Conservation (phyloP, 2,797 vertebrate species). For the Sebastes itinus region DNA sequence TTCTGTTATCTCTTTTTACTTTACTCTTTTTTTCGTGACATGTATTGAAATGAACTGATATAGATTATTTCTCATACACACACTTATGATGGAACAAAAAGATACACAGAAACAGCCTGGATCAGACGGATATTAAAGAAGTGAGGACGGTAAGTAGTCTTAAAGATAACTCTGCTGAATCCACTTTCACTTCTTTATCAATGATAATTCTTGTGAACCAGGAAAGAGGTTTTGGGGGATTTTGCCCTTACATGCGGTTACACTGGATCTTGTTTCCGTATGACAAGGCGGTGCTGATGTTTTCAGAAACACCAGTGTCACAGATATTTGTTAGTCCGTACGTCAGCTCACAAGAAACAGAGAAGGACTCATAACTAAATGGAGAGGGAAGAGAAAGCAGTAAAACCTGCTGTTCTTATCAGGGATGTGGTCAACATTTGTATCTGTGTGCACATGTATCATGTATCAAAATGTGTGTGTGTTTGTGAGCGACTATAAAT, state of each 20-base stretch:
- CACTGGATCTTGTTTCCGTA: slow-evolving; percentile 74
- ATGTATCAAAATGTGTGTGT: neutral
- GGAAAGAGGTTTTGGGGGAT: neutral
- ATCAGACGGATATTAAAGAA: neutral
- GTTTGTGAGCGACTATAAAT: neutral
- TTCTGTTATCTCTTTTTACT: too few relatives aligned
- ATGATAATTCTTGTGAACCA: neutral
- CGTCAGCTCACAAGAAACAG: slow-evolving; percentile 74
- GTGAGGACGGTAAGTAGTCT: neutral
- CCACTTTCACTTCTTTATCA: neutral
- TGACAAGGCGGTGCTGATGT: slow-evolving; percentile 77
- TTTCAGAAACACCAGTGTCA: slow-evolving; percentile 69
- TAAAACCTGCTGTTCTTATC: neutral
- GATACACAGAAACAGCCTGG: neutral
- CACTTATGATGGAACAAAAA: neutral
- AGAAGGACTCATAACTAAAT: slow-evolving; percentile 77
- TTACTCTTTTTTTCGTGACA: neutral
- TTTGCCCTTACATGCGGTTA: slow-evolving; percentile 73
- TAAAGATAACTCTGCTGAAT: neutral
- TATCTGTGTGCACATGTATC: neutral
- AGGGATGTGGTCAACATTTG: neutral
- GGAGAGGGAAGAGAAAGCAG: neutral
- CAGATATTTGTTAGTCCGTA: slow-evolving; percentile 65
- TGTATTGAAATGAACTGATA: neutral
- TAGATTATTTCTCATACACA: neutral